Evolutionary conservation across 2,888 invertebrate species (phyloP).

Genomic region (Galerucella nymphaeae): DNA sequence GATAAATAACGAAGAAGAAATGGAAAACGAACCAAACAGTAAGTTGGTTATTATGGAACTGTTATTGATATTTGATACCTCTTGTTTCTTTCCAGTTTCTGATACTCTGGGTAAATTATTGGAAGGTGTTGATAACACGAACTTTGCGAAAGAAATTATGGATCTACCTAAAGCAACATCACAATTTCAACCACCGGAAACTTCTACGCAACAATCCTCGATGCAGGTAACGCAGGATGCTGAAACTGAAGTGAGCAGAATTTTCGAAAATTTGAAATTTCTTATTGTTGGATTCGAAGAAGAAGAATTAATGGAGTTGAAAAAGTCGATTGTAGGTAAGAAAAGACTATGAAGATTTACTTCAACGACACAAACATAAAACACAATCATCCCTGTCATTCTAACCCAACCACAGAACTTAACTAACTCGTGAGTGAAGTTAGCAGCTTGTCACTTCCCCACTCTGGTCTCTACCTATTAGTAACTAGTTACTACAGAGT

Average conservation of each 20-base stretch:
- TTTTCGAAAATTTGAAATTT: constrained; percentile 53
- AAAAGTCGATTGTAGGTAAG: constrained; percentile 66
- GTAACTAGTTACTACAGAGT: too few relatives aligned
- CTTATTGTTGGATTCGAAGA: constrained; percentile 65
- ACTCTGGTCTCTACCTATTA: too few relatives aligned
- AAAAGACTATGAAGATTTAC: too few relatives aligned
- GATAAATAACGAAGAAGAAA: constrained; percentile 32
- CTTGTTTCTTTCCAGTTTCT: constrained; percentile 29
- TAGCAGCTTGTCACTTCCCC: too few relatives aligned
- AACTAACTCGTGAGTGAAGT: too few relatives aligned
- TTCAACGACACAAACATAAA: too few relatives aligned
- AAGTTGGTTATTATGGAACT: background rate
- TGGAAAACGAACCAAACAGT: constrained; percentile 53
- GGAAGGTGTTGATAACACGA: constrained; percentile 42
- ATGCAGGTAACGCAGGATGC: constrained; percentile 40
- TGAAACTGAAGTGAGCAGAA: constrained; percentile 38
- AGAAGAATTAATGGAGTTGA: constrained; percentile 63
- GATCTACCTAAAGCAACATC: constrained; percentile 18
- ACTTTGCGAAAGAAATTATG: constrained; percentile 34
- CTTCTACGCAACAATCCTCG: constrained; percentile 44
- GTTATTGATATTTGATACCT: background rate
- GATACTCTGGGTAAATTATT: constrained; percentile 58
- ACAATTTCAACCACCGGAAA: constrained; percentile 40
- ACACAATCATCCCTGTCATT: too few relatives aligned
- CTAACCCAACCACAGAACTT: too few relatives aligned